phyloP scores from a whole-genome alignment of 2,888 invertebrate genomes.

The Diarsia dahlii region DNA sequence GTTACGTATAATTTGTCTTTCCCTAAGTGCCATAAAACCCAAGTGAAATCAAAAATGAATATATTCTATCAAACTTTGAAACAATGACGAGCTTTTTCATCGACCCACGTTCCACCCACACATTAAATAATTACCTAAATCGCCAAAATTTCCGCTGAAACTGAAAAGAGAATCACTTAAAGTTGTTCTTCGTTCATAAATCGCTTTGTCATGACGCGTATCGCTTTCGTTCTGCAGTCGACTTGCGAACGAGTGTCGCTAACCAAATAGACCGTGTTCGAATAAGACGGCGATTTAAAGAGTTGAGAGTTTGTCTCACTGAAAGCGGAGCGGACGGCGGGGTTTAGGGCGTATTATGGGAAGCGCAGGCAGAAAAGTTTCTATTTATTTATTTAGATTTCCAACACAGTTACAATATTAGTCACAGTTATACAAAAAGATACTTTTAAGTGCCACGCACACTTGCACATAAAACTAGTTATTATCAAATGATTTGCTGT shows the following conservation, averaged over 20 bases:
- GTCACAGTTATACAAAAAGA: too few relatives aligned
- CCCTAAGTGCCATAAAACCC: background rate
- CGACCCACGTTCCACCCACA: constrained; percentile 19
- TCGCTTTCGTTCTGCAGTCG: constrained; percentile 47
- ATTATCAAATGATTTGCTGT: too few relatives aligned
- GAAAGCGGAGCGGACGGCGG: background rate
- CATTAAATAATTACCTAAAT: constrained; percentile 53
- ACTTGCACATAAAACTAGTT: too few relatives aligned
- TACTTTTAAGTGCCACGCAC: too few relatives aligned
- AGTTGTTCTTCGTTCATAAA: constrained; percentile 40
- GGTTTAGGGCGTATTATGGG: too few relatives aligned
- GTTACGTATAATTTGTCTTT: too few relatives aligned
- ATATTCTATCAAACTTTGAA: constrained; percentile 22
- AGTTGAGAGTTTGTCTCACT: constrained; percentile 5
- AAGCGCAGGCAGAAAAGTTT: too few relatives aligned
- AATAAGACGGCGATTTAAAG: constrained; percentile 66
- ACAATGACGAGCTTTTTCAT: constrained; percentile 21
- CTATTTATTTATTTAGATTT: too few relatives aligned
- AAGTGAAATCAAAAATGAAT: constrained; percentile 24
- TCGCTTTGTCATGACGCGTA: constrained; percentile 55
- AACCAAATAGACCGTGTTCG: constrained; percentile 49
- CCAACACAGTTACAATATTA: too few relatives aligned
- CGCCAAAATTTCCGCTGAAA: constrained; percentile 49
- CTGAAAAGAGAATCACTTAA: constrained; percentile 52
- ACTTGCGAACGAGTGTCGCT: constrained; percentile 46